phyloP scores from a whole-genome alignment of 2,113 vertebrate species.

The Xyliphius kryptos region DNA sequence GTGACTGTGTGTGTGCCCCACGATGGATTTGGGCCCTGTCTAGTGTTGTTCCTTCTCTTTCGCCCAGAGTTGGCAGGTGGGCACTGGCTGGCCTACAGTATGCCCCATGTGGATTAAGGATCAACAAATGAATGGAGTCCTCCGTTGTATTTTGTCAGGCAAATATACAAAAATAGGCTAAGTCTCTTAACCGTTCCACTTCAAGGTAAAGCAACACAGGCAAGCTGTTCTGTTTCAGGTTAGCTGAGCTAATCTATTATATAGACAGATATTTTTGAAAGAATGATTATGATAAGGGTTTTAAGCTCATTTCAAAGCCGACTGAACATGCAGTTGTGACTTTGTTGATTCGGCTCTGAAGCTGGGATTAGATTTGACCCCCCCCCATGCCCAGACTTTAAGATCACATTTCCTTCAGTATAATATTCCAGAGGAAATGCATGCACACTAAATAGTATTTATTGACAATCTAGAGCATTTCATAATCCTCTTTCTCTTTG shows the following conservation, averaged over 20 bases:
- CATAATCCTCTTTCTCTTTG: constrained; percentile 40
- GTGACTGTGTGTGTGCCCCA: no score
- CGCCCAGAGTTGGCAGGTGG: no score
- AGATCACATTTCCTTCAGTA: constrained; percentile 37
- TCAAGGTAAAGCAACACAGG: neutral
- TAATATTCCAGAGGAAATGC: constrained; percentile 57
- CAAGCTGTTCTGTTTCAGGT: neutral
- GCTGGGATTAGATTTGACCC: constrained; percentile 34
- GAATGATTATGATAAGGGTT: constrained; percentile 28
- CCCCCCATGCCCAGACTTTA: constrained; percentile 29
- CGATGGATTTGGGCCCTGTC: no score
- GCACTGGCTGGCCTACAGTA: no score
- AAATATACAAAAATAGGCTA: no score
- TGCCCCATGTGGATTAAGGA: no score
- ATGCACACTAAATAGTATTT: constrained; percentile 45
- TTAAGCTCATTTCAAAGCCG: no score
- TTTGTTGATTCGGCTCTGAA: no score
- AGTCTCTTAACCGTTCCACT: constrained; percentile 12
- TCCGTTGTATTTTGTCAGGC: no score
- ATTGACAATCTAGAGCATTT: constrained; percentile 40
- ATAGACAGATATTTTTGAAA: constrained; percentile 25
- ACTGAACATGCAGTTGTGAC: no score
- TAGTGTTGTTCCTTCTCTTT: no score
- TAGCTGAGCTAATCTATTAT: constrained; percentile 17
- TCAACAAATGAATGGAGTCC: no score